phyloP scores from a whole-genome alignment of 2,888 invertebrate species.

The Litoditis marina region DNA sequence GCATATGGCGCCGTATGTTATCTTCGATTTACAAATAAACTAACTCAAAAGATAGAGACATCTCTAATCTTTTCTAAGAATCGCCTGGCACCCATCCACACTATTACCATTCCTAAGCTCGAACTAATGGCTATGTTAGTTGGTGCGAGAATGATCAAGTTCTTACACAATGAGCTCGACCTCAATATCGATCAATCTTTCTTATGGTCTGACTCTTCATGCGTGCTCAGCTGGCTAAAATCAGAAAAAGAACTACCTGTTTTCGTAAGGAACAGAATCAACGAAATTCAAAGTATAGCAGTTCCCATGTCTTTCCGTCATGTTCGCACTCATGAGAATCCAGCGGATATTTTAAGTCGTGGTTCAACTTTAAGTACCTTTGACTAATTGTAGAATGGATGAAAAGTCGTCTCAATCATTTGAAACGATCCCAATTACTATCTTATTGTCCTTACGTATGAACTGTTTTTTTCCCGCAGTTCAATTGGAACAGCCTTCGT shows the following conservation, averaged over 20 bases:
- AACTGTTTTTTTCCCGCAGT: no score
- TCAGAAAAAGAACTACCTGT: not conserved
- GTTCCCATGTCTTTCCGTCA: not conserved
- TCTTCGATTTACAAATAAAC: not conserved
- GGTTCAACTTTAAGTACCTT: no score
- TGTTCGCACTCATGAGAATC: not conserved
- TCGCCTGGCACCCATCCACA: not conserved
- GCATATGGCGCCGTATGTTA: not conserved
- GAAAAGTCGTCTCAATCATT: no score
- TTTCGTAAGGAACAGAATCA: not conserved
- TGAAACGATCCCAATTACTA: no score
- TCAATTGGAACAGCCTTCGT: no score
- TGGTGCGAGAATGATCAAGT: not conserved
- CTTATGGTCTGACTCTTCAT: not conserved
- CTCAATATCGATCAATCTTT: not conserved
- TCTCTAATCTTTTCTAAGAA: not conserved
- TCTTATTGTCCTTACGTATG: no score
- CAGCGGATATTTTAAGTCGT: conserved; percentile 2
- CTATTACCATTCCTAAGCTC: not conserved
- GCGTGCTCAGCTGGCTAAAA: not conserved
- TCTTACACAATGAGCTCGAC: not conserved
- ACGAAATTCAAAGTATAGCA: not conserved
- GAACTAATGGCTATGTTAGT: not conserved
- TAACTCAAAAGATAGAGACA: not conserved
- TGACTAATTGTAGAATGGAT: no score